phyloP scores from a whole-genome alignment of 92 coral and sea anemone species.

The Epizoanthus illoricatus region DNA sequence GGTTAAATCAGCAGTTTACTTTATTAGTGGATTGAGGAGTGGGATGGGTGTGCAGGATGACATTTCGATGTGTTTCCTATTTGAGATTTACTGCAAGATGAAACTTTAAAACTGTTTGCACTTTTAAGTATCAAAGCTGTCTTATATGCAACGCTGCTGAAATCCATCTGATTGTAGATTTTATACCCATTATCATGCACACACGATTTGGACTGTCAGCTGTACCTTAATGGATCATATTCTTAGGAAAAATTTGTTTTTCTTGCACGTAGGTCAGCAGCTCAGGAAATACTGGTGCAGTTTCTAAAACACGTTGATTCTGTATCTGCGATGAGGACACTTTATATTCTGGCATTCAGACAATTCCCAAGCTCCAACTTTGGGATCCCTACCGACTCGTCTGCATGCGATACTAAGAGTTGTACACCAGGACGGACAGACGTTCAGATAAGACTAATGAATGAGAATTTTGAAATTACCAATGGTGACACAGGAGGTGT shows the following conservation, averaged over 20 bases:
- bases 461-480: conserved; percentile 50
- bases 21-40: too few relatives aligned
- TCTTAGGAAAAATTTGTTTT: background rate
- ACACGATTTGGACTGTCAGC: too few relatives aligned
- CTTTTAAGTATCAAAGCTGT: too few relatives aligned
- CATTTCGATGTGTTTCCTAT: too few relatives aligned
- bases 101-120: too few relatives aligned
- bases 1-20: too few relatives aligned
- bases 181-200: too few relatives aligned
- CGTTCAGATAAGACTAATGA: conserved; percentile 51
- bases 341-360: conserved; percentile 71
- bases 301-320: conserved; percentile 67
- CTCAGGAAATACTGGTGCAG: conserved; percentile 75
- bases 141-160: too few relatives aligned
- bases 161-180: too few relatives aligned
- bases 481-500: conserved; percentile 92
- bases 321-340: conserved; percentile 48
- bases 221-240: too few relatives aligned
- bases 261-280: conserved; percentile 57
- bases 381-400: background rate
- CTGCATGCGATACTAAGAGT: background rate
- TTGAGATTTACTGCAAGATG: too few relatives aligned
- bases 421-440: background rate
- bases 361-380: conserved; percentile 42
- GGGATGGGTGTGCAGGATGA: too few relatives aligned